Conservation (phyloP, 2,888 invertebrate species). For the Pterobdella sp. region DNA sequence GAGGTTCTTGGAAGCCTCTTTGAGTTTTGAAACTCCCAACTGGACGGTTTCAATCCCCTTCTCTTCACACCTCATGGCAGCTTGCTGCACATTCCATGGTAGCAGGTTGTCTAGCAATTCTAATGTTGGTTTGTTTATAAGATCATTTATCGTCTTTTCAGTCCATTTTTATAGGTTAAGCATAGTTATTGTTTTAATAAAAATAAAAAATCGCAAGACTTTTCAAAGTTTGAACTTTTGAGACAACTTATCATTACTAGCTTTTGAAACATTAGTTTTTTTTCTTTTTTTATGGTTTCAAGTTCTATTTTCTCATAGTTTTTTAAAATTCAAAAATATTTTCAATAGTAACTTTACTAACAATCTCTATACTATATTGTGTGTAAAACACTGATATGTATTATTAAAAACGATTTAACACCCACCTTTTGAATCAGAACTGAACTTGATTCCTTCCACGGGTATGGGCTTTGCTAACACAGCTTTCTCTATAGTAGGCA, state of each 20-base stretch:
- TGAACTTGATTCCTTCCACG: constrained; percentile 62
- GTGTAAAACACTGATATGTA: too few relatives aligned
- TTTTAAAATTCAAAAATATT: too few relatives aligned
- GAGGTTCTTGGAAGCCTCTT: constrained; percentile 81
- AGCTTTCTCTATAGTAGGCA: constrained; percentile 65
- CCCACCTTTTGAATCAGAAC: constrained; percentile 27
- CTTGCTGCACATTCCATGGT: constrained; percentile 82
- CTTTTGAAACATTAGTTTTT: not conserved
- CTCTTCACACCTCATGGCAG: constrained; percentile 73
- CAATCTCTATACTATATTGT: too few relatives aligned
- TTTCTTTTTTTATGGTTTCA: not conserved
- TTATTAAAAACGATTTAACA: too few relatives aligned
- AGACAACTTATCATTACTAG: not conserved
- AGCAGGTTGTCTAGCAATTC: constrained; percentile 81
- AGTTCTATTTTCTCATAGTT: not conserved
- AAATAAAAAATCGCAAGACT: too few relatives aligned
- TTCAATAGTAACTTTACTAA: too few relatives aligned
- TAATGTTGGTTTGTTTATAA: constrained; percentile 40
- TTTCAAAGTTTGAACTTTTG: too few relatives aligned
- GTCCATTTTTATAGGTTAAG: too few relatives aligned
- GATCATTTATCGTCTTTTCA: too few relatives aligned
- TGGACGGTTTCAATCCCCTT: constrained; percentile 78
- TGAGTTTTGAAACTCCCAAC: constrained; percentile 72
- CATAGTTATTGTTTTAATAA: too few relatives aligned
- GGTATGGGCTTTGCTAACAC: constrained; percentile 73